Base-by-base conservation (phyloP, 1,140 invertebrate genomes). In the Archivesica marissinica region DNA sequence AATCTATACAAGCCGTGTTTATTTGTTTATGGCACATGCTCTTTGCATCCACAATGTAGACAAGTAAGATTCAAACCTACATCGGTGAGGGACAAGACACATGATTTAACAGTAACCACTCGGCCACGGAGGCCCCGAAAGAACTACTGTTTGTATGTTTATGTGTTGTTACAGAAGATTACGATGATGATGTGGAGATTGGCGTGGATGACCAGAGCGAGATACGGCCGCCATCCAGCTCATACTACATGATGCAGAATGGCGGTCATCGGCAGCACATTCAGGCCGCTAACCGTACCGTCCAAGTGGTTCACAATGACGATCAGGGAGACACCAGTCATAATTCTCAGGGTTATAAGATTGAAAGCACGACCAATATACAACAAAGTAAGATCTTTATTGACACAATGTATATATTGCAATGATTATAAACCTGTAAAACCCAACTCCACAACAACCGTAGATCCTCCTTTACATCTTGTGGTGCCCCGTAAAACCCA, bases 181-280 rank as follows among this genome's bases (percentile, higher is more conserved):
- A 44, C 47, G 66, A 70, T 13, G 66, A 70, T 70, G 66, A 70
- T 70, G 66, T 25, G 9, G 66, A 70, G 35, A 38, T 66, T 15
- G 7, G 9, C 47, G 47, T 70, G 66, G 66, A 70, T 44, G 66
- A 70, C 23, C 66, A 70, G 38, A 41, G 66, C 28, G 66, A 70
- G 66, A 70, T 70, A 23, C 66, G n/a, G 1, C 66, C 66, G 15
- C 66, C 66, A 41, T 70, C 66, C 0, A 70, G 66, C 11, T 70
- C 66, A 0, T 70, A 70, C 38, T 70, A 70, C 38, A 70, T 70
- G 66, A 70, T 70, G 66, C 66, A 70, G 39, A 70, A 70, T 70
- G 39, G 66, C 47, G 61, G 61, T n/a, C 66, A 70, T 44, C 66
- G 66, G 41, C 66, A 70, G 20, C 39, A 38, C 17, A 70, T 70